Evolutionary conservation across 1,140 invertebrate genomes (phyloP).

Genomic region (Vanessa tameamea): DNA sequence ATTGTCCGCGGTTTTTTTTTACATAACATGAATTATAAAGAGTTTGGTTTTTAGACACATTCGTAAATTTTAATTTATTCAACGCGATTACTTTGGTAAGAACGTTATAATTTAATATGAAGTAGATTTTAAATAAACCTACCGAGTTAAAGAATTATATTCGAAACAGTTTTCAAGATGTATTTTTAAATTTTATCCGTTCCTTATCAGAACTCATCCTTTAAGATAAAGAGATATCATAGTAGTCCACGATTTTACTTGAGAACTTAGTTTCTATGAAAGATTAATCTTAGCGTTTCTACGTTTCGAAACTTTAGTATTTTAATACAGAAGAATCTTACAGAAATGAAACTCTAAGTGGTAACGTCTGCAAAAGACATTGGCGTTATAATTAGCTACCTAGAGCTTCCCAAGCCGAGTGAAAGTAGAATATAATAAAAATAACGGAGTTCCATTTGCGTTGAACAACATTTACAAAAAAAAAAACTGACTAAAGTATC

Average conservation of each 20-base stretch:
- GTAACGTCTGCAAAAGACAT: conserved; percentile 33
- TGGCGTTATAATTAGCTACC: conserved; percentile 34
- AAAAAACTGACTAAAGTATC: neutral
- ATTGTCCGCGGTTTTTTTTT: neutral
- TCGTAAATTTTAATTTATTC: no score
- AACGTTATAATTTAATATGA: no score
- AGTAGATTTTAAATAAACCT: no score
- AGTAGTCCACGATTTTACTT: conserved; percentile 19
- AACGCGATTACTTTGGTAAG: no score
- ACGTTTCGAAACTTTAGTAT: conserved; percentile 28
- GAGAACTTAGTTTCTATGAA: conserved; percentile 26
- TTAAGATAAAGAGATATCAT: conserved; percentile 21
- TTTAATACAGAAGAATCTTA: conserved; percentile 32
- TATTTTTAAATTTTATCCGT: neutral
- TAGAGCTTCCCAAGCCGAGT: conserved; percentile 7
- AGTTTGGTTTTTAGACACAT: neutral
- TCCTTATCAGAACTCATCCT: conserved; percentile 11
- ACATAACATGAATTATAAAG: neutral
- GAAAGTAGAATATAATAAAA: conserved; percentile 24
- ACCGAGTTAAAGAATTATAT: no score
- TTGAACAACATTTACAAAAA: neutral
- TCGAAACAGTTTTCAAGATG: neutral
- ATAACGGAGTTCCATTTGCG: conserved; percentile 12
- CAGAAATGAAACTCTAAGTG: conserved; percentile 32
- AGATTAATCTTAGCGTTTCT: conserved; percentile 24